Conservation (phyloP, 2,113 vertebrate species). For the Himantopus leucocephalus region DNA sequence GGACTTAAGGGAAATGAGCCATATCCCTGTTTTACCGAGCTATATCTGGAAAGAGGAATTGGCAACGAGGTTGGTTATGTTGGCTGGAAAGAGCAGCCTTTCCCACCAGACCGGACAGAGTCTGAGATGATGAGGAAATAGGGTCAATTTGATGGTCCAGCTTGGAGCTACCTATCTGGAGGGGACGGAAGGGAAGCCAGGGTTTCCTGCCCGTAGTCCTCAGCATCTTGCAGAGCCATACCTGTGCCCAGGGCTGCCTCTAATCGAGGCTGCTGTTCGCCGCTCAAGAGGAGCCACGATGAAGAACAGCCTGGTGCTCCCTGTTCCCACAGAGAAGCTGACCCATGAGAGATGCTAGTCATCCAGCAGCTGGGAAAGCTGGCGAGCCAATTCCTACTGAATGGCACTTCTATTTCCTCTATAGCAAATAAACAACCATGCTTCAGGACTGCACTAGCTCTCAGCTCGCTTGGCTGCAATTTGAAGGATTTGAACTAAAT, state of each 20-base stretch:
- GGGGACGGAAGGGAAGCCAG: neutral
- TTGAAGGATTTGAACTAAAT: slow-evolving; percentile 4
- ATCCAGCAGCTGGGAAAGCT: slow-evolving; percentile 53
- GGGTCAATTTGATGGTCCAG: neutral
- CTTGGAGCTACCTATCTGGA: neutral
- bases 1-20: neutral
- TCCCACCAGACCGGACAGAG: neutral
- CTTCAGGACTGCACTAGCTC: neutral
- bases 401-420: slow-evolving; percentile 64
- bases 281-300: neutral
- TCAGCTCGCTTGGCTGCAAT: neutral
- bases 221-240: neutral
- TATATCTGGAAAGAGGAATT: neutral
- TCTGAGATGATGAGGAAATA: neutral
- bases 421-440: neutral
- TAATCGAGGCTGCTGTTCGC: accelerated
- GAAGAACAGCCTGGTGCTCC: neutral
- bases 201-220: neutral
- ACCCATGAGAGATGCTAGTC: slow-evolving; percentile 6
- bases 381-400: slow-evolving; percentile 54
- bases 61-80: neutral
- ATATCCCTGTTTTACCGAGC: neutral
- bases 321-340: slow-evolving; percentile 11
- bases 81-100: slow-evolving; percentile 11
- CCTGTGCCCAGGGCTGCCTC: neutral